A percentile compares a stretch with the other conserved stretches of the same genome.
phyloP scores from a whole-genome alignment of 2,888 invertebrate species.

The Vanessa cardui region DNA sequence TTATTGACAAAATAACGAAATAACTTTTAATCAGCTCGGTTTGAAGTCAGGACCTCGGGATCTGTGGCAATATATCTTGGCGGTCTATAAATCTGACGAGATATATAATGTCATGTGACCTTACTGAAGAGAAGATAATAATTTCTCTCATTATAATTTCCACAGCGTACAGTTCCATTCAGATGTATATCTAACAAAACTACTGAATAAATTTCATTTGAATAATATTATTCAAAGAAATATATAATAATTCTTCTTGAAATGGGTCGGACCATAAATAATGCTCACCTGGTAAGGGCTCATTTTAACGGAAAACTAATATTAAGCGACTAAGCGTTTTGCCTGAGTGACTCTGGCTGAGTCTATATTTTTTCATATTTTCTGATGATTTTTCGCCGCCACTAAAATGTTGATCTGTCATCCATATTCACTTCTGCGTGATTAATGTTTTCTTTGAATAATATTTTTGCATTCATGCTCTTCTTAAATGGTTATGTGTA shows the following conservation, averaged over 20 bases:
- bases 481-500: no score
- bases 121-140: background rate
- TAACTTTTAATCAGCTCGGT: no score
- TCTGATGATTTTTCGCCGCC: no score
- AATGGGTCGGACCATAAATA: slow-evolving; percentile 31
- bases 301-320: slow-evolving; percentile 27
- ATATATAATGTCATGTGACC: no score
- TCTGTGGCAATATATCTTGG: no score
- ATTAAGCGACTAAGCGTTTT: slow-evolving; percentile 15
- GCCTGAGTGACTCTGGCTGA: no score
- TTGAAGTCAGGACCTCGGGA: no score
- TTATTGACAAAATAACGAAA: no score
- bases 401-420: no score
- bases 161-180: slow-evolving; percentile 1
- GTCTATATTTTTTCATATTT: background rate
- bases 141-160: slow-evolving; percentile 1
- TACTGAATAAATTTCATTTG: slow-evolving; percentile 24
- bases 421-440: no score
- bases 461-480: no score
- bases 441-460: no score
- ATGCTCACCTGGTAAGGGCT: slow-evolving; percentile 22
- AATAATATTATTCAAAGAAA: slow-evolving; percentile 34
- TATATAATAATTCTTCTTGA: slow-evolving; percentile 33
- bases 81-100: background rate
- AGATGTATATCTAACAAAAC: slow-evolving; percentile 21